Percentiles rank a stretch among this genome's conserved stretches.
phyloP scores from a whole-genome alignment of 2,888 invertebrate species.

The Hartigia nigra region DNA sequence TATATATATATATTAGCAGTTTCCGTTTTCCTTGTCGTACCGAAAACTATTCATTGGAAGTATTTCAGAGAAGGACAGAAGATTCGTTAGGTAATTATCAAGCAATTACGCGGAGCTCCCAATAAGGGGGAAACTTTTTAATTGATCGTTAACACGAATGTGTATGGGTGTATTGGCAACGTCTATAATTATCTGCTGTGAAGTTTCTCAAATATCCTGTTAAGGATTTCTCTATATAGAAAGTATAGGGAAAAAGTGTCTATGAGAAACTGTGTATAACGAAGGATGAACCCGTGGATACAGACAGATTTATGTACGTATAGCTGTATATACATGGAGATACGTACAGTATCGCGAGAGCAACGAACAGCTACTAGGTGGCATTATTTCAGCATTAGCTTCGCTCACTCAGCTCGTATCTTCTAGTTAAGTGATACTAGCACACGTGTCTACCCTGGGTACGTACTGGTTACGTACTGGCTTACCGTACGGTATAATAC shows the following conservation, averaged over 20 bases:
- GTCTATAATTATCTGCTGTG: not conserved
- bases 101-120: conserved; percentile 4
- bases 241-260: not conserved
- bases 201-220: not conserved
- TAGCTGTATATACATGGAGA: not conserved
- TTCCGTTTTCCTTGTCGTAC: not conserved
- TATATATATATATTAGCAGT: not conserved
- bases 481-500: conserved; percentile 29
- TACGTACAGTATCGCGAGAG: not conserved
- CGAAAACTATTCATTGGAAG: not conserved
- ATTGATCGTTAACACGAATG: conserved; percentile 31
- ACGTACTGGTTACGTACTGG: conserved; percentile 16
- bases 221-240: not conserved
- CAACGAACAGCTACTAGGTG: conserved; percentile 13
- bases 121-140: conserved; percentile 30
- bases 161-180: not conserved
- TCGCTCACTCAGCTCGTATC: conserved; percentile 38
- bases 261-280: not conserved
- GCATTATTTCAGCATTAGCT: conserved; percentile 48
- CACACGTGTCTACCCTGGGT: conserved; percentile 20
- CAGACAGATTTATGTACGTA: not conserved
- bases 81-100: conserved; percentile 6
- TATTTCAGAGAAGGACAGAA: conserved; percentile 1
- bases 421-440: conserved; percentile 45
- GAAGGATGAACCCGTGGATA: not conserved